Conservation (phyloP, 2,797 vertebrate genomes). For the Periophthalmus magnuspinnatus region DNA sequence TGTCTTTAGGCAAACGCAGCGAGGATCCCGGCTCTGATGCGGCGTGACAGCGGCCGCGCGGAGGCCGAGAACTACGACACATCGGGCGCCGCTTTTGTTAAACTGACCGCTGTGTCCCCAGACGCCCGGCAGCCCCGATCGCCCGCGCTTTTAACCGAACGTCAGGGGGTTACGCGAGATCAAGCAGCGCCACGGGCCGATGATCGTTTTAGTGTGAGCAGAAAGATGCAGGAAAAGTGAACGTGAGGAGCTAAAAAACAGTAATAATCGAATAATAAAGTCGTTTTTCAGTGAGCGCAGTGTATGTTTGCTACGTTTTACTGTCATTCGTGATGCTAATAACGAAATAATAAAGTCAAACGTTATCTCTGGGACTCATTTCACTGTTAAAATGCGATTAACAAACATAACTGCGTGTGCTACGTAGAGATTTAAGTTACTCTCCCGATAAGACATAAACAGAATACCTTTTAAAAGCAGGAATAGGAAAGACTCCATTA, state of each 20-base stretch:
- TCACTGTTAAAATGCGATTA: background rate
- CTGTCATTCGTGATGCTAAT: no score
- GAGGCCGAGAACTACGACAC: constrained; percentile 60
- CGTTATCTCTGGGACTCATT: background rate
- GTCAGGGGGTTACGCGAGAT: constrained; percentile 57
- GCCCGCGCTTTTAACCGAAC: constrained; percentile 36
- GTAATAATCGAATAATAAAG: background rate
- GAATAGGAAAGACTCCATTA: constrained; percentile 4
- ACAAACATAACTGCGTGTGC: background rate
- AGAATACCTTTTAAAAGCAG: background rate
- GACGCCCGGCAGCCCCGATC: constrained; percentile 47
- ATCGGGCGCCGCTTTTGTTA: constrained; percentile 37
- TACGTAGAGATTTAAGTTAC: background rate
- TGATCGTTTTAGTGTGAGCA: constrained; percentile 22
- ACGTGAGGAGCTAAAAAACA: background rate
- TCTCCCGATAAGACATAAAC: background rate
- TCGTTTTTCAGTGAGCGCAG: background rate
- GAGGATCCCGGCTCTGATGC: constrained; percentile 56
- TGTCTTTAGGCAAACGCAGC: constrained; percentile 37
- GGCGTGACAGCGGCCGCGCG: constrained; percentile 74
- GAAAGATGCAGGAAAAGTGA: constrained; percentile 6
- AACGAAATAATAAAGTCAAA: no score
- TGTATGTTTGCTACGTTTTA: background rate
- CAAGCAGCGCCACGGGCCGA: constrained; percentile 48
- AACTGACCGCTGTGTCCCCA: constrained; percentile 49